Percentiles rank a stretch among this genome's conserved stretches.
phyloP scores from a whole-genome alignment of 2,113 vertebrate genomes.

The Anseranas semipalmata region DNA sequence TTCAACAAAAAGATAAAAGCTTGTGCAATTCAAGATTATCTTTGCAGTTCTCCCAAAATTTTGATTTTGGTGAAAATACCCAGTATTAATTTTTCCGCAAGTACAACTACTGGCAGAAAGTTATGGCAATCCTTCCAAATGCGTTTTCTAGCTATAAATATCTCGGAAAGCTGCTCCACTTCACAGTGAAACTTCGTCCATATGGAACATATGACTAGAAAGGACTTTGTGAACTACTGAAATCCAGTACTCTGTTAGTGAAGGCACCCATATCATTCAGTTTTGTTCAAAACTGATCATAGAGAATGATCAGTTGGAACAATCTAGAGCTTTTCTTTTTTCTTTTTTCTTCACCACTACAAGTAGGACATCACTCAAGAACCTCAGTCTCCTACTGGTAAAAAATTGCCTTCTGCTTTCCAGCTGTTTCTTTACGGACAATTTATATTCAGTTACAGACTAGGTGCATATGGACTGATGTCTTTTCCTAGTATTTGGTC shows the following conservation, averaged over 20 bases:
- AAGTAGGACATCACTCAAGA: neutral
- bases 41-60: conserved; percentile 13
- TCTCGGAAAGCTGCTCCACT: conserved; percentile 37
- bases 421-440: neutral
- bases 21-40: conserved; percentile 22
- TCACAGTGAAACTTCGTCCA: conserved; percentile 49
- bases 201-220: conserved; percentile 61
- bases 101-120: conserved; percentile 40
- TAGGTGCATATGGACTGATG: neutral
- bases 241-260: neutral
- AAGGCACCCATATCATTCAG: neutral
- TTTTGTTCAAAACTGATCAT: neutral
- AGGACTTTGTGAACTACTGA: conserved; percentile 46
- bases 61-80: conserved; percentile 44
- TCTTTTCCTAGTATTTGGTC: neutral
- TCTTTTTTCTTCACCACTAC: neutral
- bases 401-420: neutral
- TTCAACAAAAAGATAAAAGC: neutral
- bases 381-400: neutral
- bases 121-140: conserved; percentile 52
- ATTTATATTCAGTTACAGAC: neutral
- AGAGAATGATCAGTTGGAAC: neutral
- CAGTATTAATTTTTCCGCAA: conserved; percentile 47
- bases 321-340: neutral
- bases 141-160: conserved; percentile 55